These are phyloP conservation scores for Nephrotoma appendiculata DNA, from an alignment of 2,888 invertebrate species.

Conservation along the genomic window DNA sequence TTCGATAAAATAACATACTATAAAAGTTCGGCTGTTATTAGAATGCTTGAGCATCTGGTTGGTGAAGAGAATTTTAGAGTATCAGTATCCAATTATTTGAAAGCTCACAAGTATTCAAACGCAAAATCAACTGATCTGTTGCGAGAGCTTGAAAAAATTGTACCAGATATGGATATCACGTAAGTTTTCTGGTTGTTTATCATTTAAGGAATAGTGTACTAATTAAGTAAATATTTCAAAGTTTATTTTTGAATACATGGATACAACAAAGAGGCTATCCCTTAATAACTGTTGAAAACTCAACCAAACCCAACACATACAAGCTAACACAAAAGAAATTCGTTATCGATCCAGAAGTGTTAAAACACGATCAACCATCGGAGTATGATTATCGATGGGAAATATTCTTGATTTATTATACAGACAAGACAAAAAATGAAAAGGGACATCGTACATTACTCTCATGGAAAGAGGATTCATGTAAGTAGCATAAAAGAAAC, in stretches of 20 bases:
- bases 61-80: conserved; percentile 50
- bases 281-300: conserved; percentile 44
- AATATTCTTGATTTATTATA: conserved; percentile 65
- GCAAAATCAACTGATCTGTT: conserved; percentile 71
- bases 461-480: neutral
- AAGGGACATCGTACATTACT: neutral
- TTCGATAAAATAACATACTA: conserved; percentile 85
- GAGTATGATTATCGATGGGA: conserved; percentile 61
- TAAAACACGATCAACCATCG: conserved; percentile 34
- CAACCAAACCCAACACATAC: conserved; percentile 31
- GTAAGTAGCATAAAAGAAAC: neutral
- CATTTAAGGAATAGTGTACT: neutral
- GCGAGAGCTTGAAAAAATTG: conserved; percentile 37
- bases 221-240: neutral
- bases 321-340: conserved; percentile 61
- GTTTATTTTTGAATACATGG: conserved; percentile 48
- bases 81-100: conserved; percentile 61
- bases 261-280: conserved; percentile 82
- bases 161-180: conserved; percentile 34
- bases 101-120: conserved; percentile 51
- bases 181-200: neutral
- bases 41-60: conserved; percentile 78
- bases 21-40: conserved; percentile 75
- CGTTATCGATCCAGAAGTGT: conserved; percentile 49
- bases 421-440: conserved; percentile 29